Base-by-base conservation (phyloP, 2,797 vertebrate species). In the Lagorchestes hirsutus region DNA sequence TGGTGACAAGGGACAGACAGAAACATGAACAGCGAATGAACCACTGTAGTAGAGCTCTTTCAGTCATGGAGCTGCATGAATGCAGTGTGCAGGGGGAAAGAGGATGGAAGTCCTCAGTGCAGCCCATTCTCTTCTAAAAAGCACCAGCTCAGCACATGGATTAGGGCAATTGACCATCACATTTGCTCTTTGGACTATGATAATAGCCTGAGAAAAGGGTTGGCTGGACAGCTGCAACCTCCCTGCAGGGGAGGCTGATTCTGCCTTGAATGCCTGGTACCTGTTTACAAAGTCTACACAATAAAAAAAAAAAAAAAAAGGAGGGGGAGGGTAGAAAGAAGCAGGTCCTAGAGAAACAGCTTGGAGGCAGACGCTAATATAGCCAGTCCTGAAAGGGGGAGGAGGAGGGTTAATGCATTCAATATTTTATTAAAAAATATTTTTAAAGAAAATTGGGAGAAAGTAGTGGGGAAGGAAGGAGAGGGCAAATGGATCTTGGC, bases 101-200 rank as follows among this genome's bases (percentile, higher is more conserved):
- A 5, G 74, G 90, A n/a, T 4, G 54, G 92, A 3, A 22, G 28
- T 40, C 40, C 8, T 62, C 24, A 16, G 50, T 91, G 34, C 34
- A 0, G 90, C 54, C 90, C 27, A 29, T 46, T 90, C 58, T 94
- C 92, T 28, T 82, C 55, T 52, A 91, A 87, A 95, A 96, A 90
- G 58, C 93, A 62, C 58, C 0, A 0, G 52, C 82, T 13, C 74
- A 87, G 52, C 74, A 55, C 93, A 55, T 11, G 91, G 90, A 59
- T 91, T n/a, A 93, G 94, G 92, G 54, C 95, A 18, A 90, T 29
- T 28, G 55, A 67, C 31, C 31, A 91, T 29, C 74, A 59, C 24
- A 8, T 18, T 22, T 58, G 9, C 52, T 91, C 91, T 94, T 94
- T 27, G 1, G 59, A 8, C 58, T 55, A 93, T 13, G 93, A 93